Base-by-base conservation (phyloP, 2,888 invertebrate genomes). In the Eupithecia tripunctaria region DNA sequence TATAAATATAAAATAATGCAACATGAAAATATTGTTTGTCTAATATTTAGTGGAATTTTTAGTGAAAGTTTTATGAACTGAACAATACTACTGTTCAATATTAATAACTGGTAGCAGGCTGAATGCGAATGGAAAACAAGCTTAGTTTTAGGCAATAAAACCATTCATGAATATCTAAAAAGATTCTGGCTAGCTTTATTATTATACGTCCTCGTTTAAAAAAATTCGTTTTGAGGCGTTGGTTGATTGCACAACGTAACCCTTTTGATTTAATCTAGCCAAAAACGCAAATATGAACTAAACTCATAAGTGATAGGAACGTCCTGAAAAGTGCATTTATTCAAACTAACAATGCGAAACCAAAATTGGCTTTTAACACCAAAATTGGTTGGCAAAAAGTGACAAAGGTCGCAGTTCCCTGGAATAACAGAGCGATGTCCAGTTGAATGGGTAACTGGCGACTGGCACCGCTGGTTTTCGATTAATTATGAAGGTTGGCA, bases 401-500 rank as follows among this genome's bases (percentile, higher is more conserved):
- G 77, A 82, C 81, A 85, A 82, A 80, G 74, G 70, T 74, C 70
- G 78, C 81, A 76, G 78, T 79, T 80, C 78, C 71, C 78, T 80
- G 76, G 79, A 84, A 84, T 82, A 86, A 82, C 82, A 81, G 78
- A 79, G 80, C 81, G 79, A 74, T 82, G 80, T 80, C 81, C 84
- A 80, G 80, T 81, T 80, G 80, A 60, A 21, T 38, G 67, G 43
- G 10, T 27, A 51, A 82, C 78, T 76, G 79, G 73, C 78, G 76
- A 82, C 77, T 76, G 79, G 73, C 78, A 76, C 80, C 78, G 76
- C 80, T 80, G 80, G 79, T 83, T 84, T 80, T 81, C 82, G 84
- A 84, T 85, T 87, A 88, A 88, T 87, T 85, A 85, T 84, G 82
- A 85, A 84, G 83, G 77, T 79, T 80, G 63, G 68, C 72, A 75